phyloP scores from a whole-genome alignment of 2,888 invertebrate species.

The Calephelis perditalis region DNA sequence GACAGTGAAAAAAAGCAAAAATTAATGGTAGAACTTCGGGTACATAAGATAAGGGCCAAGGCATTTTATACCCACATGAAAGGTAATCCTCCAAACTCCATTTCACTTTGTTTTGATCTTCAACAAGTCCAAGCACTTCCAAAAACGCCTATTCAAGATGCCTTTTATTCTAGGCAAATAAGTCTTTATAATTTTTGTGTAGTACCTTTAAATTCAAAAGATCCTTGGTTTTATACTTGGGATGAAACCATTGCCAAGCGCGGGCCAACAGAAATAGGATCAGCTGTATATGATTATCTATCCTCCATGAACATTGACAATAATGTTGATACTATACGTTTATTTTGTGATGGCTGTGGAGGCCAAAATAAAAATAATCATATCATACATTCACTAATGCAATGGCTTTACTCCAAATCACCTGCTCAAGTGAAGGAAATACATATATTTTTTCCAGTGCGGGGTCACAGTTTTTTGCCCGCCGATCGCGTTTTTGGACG shows the following conservation, averaged over 20 bases:
- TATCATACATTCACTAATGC: constrained; percentile 18
- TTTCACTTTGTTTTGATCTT: constrained; percentile 21
- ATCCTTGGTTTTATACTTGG: constrained; percentile 2
- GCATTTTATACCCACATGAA: constrained; percentile 22
- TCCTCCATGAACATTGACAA: not conserved
- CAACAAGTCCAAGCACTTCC: constrained; percentile 22
- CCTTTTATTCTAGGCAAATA: constrained; percentile 21
- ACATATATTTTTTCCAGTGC: constrained; percentile 21
- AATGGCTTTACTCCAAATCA: constrained; percentile 18
- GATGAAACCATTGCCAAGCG: too few species aligned
- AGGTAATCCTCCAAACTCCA: constrained; percentile 14
- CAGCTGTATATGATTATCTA: too few species aligned
- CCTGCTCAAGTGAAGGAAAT: constrained; percentile 19
- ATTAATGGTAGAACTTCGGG: constrained; percentile 14
- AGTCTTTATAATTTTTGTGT: constrained; percentile 30
- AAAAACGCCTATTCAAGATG: constrained; percentile 22
- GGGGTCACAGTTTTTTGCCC: constrained; percentile 27
- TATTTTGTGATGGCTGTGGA: constrained; percentile 10
- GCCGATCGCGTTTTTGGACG: constrained; percentile 28
- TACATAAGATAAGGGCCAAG: constrained; percentile 24
- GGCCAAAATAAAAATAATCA: constrained; percentile 14
- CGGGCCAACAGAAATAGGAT: too few species aligned
- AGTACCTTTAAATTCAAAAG: constrained; percentile 23
- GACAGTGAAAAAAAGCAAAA: constrained; percentile 21
- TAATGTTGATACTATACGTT: constrained; percentile 9